phyloP scores from a whole-genome alignment of 2,888 invertebrate genomes.

The Epistrophe eligans region DNA sequence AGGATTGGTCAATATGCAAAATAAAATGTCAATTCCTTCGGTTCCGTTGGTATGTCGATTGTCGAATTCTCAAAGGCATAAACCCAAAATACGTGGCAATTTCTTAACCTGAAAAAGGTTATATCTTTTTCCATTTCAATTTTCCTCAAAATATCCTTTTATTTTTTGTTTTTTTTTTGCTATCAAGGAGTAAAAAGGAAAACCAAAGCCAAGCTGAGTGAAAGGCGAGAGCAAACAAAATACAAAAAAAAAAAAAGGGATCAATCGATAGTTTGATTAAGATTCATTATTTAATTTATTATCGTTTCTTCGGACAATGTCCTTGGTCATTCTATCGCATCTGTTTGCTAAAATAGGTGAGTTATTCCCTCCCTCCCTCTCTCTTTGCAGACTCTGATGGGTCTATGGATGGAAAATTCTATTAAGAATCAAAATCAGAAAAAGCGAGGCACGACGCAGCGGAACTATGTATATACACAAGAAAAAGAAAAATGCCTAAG shows the following conservation, averaged over 20 bases:
- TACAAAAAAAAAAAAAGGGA: constrained; percentile 53
- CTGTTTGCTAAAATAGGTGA: constrained; percentile 36
- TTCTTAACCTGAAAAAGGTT: constrained; percentile 71
- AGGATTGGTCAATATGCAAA: constrained; percentile 75
- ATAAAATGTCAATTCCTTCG: constrained; percentile 74
- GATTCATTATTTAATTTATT: constrained; percentile 75
- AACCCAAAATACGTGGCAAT: constrained; percentile 72
- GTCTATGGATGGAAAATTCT: constrained; percentile 40
- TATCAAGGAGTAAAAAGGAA: neutral
- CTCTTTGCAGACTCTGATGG: neutral
- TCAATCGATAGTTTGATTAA: constrained; percentile 72
- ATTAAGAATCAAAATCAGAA: constrained; percentile 31
- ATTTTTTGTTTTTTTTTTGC: constrained; percentile 1
- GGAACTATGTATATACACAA: neutral
- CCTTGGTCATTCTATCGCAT: constrained; percentile 66
- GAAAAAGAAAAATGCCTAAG: constrained; percentile 38
- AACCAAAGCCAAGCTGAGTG: constrained; percentile 2
- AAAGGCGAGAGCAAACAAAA: constrained; percentile 1
- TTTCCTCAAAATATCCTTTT: constrained; percentile 56
- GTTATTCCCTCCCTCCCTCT: neutral
- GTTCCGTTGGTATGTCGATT: constrained; percentile 22
- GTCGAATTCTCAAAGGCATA: constrained; percentile 49
- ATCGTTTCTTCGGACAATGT: constrained; percentile 67
- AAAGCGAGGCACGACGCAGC: neutral
- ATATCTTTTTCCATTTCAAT: constrained; percentile 73